Base-by-base conservation (phyloP, 1,140 invertebrate genomes). In the Nomia melanderi region DNA sequence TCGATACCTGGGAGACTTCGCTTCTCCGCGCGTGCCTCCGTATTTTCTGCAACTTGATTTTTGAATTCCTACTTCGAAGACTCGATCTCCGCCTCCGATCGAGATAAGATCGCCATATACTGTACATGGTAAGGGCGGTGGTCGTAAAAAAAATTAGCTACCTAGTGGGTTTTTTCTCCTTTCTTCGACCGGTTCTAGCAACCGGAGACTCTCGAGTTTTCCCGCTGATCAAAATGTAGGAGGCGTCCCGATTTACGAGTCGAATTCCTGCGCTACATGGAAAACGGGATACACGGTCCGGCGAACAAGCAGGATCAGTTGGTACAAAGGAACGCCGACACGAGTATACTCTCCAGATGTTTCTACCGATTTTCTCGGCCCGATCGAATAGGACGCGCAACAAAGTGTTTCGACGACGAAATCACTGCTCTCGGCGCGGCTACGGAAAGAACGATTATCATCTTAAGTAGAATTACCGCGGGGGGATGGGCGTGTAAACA, bases 241-340 rank as follows among this genome's bases (percentile, higher is more conserved):
- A 44, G 60, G n/a, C n/a, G 5, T 29, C 7, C 31, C 11, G 3
- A 47, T n/a, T 60, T 39, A 7, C 27, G 3, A 17, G n/a, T 6
- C 41, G 33, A 39, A 54, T 39, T n/a, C 7, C 25, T 36, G n/a
- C 11, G 33, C 41, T 44, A 5, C 36, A 71, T 71, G 59, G 11
- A 39, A 29, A 11, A 29, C 14, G 4, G 39, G 59, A 73, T 73
- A 73, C n/a, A n/a, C n/a, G n/a, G 29, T 44, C 14, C 31, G 14
- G 11, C 23, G 59, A 54, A 25, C 25, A 25, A 7, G 29, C 25
- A n/a, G 31, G 7, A 27, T 36, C 8, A 17, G 20, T 50, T 25
- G 41, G 29, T 33, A 14, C 23, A 12, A 1, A 1, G 14, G 11
- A 41, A 17, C 14, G 44, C 54, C 53, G 67, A 44, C 53, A 31